phyloP scores from a whole-genome alignment of 2,797 vertebrate genomes.

The Sebastolobus altivelis region DNA sequence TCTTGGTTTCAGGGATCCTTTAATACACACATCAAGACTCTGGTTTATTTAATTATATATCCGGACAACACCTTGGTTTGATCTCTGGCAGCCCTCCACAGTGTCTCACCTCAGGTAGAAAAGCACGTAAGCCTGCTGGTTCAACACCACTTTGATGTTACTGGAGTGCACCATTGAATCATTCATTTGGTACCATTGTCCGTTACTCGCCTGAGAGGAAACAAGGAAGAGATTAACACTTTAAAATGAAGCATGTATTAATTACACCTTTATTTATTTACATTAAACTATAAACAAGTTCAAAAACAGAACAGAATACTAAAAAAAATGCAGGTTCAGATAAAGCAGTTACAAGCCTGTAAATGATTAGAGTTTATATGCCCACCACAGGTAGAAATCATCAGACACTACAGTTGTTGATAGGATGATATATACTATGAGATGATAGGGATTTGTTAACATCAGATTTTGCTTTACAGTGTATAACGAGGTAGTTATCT shows the following conservation, averaged over 20 bases:
- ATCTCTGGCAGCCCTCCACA: not conserved
- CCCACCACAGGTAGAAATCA: not conserved
- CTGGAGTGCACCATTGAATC: slow-evolving; percentile 94
- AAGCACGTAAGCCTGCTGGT: slow-evolving; percentile 97
- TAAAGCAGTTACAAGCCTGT: not conserved
- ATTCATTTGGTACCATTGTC: slow-evolving; percentile 99
- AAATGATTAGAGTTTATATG: not conserved
- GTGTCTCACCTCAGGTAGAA: slow-evolving; percentile 92
- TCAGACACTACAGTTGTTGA: not conserved
- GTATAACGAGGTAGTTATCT: not conserved
- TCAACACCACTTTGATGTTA: slow-evolving; percentile 97
- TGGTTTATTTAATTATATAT: slow-evolving; percentile 23
- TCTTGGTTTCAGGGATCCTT: slow-evolving; percentile 90
- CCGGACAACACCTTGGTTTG: not conserved
- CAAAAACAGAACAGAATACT: not conserved
- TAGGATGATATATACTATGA: not conserved
- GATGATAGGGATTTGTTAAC: not conserved
- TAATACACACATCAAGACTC: slow-evolving; percentile 24
- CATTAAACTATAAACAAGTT: not conserved
- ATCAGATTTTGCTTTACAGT: not conserved
- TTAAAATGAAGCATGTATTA: not conserved
- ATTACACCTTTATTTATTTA: not conserved
- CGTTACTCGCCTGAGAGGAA: slow-evolving; percentile 90
- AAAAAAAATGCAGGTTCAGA: not conserved
- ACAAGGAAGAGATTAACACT: not conserved